Base-by-base conservation (phyloP, 1,140 invertebrate genomes). In the Venustaconcha ellipsiformis region DNA sequence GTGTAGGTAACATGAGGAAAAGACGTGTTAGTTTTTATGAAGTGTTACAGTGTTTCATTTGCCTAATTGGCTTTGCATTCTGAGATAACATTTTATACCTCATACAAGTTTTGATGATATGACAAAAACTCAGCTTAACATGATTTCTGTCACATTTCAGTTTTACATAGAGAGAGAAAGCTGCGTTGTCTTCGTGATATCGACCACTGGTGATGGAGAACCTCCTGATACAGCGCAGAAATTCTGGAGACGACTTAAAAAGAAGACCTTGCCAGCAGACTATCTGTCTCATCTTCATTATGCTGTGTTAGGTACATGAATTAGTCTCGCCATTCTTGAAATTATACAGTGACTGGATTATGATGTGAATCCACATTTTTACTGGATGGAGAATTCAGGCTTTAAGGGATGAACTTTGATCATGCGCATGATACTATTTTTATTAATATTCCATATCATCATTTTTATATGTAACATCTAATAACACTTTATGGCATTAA, bases 141-240 rank as follows among this genome's bases (percentile, higher is more conserved):
- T 1, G 1, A 11, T 48, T 48, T 48, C 37, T 48, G 67, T 78
- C 59, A 15, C 58, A 13, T 84, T 81, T 63, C 83, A 90, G 88
- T 89, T 89, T 79, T 83, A 82, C 65, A 73, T 90, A 13, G 88
- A 89, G 62, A 70, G 82, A 14, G 87, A 88, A 70, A 69, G 55
- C 6, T 87, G 84, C 78, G 80, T 86, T 23, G 87, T 92, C 30
- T 87, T 92, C 70, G 86, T 92, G 13, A 87, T 87, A 11, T 92
- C 92, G 13, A 92, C 92, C 1, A 92, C 92, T 37, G 92, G 92
- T 8, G 92, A 92, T 81, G 92, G 92, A 56, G 92, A 93, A 55
- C 90, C 92, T 48, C 92, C 92, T 13, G 91, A 92, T 62, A 92
- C 90, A 62, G 92, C 91, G 15, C 64, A 69, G 0, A 92, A 91